Evolutionary conservation across 2,113 vertebrate species (phyloP), one percentile per base, ranked within the genome.

Genomic region (Brachionichthys hirsutus): DNA sequence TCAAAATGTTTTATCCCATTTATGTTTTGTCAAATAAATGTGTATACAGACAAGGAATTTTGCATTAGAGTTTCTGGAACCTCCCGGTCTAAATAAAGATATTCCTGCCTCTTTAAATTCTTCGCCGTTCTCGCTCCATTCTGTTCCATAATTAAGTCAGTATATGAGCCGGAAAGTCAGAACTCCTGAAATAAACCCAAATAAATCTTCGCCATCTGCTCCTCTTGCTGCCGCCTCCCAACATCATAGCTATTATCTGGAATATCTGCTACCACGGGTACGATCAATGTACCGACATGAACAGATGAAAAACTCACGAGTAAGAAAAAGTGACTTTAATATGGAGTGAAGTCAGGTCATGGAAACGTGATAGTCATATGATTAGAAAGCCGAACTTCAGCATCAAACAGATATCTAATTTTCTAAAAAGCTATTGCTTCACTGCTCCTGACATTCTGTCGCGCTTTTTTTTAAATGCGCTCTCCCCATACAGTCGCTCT

Each of bases 161-260:
- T 81, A 85, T 87, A 89, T 88, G 85, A 86, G 84, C 74, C 73
- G 62, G 82, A 85, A 89, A 87, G 67, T 38, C 81, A 73, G 68
- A 85, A 74, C 70, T 75, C 74, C 48, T 47, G 78, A 82, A 87
- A 85, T 85, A 85, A 85, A 79, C 80, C 81, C 62, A 22, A 66
- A 78, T 70, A 88, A 83, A 77, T 81, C 66, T 62, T 46, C 67
- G 53, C 88, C 88, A 90, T 89, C 84, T 90, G 88, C 73, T 78
- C 30, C 56, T 62, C 59, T 68, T 20, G 53, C 68, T 46, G 59
- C 10, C 35, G 30, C 45, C 54, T 80, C 54, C 52, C 20, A 7
- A 55, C 70, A 67, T 49, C 15, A 7, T 65, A 46, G 49, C 51
- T 2, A 22, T 80, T 46, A 19, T 59, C 24, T 68, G 43, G 56